Base-by-base conservation (phyloP, 1,140 invertebrate genomes). In the Drosophila cardini region DNA sequence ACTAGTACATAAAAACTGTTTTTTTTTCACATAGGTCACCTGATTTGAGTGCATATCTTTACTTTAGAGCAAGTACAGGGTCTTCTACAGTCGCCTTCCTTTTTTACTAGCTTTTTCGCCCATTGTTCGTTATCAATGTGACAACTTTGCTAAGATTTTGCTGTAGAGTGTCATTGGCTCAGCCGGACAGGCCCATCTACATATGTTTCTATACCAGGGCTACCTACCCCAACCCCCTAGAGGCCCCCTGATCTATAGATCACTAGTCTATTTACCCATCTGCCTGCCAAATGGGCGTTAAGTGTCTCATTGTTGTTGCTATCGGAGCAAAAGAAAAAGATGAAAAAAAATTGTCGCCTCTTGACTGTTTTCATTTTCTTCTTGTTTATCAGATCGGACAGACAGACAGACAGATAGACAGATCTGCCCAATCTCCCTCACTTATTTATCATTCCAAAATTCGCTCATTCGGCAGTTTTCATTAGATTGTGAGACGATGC, bases 301-400 rank as follows among this genome's bases (percentile, higher is more conserved):
- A 89, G 84, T 89, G 72, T 83, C 74, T 46, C 77, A 89, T 89
- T 89, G 84, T 89, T 83, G 63, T 63, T 80, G 70, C 63, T 57
- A 73, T 87, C 65, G 57, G 9, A 26, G 45, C 80, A 67, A 63
- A 70, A 82, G 61, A 70, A 52, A 56, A 68, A 65, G 56, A 55
- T 21, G 58, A 45, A 36, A 34, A 65, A 50, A 58, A 58, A 46
- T 53, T 89, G 85, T 89, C 84, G 52, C 70, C 76, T 80, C 84
- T 89, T 89, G 80, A 89, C 80, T 89, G 65, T 89, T 89, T 89
- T 78, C 73, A 89, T 89, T 89, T 84, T 26, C 21, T 78, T 72
- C 67, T 67, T 89, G 67, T 89, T 89, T 89, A 89, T 89, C 84
- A 84, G 70, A 80, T 71, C 45, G 4, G 21, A 48, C 21, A 5